These are phyloP conservation scores for Cheilosia variabilis DNA, from an alignment of 2,888 invertebrate species.

Conservation along the genomic window DNA sequence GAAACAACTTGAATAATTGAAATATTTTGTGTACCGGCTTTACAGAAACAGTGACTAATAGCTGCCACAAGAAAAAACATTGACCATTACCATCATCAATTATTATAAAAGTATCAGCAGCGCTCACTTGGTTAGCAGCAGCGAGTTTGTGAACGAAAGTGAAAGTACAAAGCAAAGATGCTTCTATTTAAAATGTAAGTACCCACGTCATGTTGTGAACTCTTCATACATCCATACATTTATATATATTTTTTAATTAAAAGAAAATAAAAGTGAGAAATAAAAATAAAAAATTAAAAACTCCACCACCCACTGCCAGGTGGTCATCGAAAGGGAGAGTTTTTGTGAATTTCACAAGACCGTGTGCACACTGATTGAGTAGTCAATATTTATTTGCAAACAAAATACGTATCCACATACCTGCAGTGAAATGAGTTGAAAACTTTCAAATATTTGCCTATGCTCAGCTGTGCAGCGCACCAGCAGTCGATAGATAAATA, in stretches of 20 bases:
- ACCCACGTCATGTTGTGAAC: conserved; percentile 34
- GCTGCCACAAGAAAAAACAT: conserved; percentile 10
- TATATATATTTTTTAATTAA: not conserved
- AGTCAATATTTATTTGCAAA: not conserved
- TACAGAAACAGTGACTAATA: conserved; percentile 39
- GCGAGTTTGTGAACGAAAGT: conserved; percentile 54
- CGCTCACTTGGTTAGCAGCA: conserved; percentile 29
- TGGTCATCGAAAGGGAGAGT: conserved; percentile 35
- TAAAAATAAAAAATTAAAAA: not conserved
- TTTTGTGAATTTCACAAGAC: conserved; percentile 9
- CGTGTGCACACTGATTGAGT: not conserved
- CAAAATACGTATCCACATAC: not conserved
- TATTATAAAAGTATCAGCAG: conserved; percentile 26
- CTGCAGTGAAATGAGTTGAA: not conserved
- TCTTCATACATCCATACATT: not conserved
- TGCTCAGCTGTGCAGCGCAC: not conserved
- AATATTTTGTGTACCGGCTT: conserved; percentile 38
- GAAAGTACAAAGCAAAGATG: conserved; percentile 64
- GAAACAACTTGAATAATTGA: conserved; percentile 7
- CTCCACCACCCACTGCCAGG: conserved; percentile 1
- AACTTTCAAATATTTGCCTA: not conserved
- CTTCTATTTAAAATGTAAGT: conserved; percentile 69
- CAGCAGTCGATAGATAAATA: too few relatives aligned
- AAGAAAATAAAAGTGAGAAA: conserved; percentile 3
- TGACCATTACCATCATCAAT: conserved; percentile 34